Base-by-base conservation (phyloP, 1,140 invertebrate genomes). In the Mercenaria mercenaria region DNA sequence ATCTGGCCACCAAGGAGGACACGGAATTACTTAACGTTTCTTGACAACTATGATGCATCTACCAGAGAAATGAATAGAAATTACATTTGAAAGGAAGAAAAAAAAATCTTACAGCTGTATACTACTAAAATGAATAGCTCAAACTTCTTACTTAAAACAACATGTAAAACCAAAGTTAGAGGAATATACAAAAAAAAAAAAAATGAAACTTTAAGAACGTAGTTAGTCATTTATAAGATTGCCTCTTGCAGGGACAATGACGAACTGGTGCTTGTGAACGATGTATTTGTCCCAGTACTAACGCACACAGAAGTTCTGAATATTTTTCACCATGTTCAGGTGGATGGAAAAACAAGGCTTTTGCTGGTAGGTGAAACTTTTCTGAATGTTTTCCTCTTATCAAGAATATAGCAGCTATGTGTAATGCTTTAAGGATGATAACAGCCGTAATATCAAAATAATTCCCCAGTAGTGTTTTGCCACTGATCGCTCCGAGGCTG, bases 261-360 rank as follows among this genome's bases (percentile, higher is more conserved):
- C 23, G 80, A 82, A 82, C 10, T 82, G 6, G 80, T 82, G 2
- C 52, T 82, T 18, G 1, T 82, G 0, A n/a, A 39, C 26, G 80
- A 26, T 11, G 23, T 37, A 37, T 82, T 82, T 67, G 80, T 64
- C 0, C 56, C 80, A 0, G 80, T 43, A 18, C 13, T 67, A 11
- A 82, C 11, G 8, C 80, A 82, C 37, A 26, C 10, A 18, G 37
- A 41, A 0, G 39, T 67, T 18, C 1, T 67, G 23, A 61, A 64
- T 15, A 8, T 61, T 4, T 82, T 82, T 39, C 50, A 82, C 34
- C 32, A 82, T 4, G 59, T 82, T 0, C 34, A 64, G 59, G 80
- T 82, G 23, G 80, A 82, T 26, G 80, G 80, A 43, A n/a, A 47
- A 18, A 82, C 80, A 34, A 39, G 56, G 10, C 67, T 82, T 41